Conservation (phyloP, 2,888 invertebrate species). For the Drosophila subsilvestris region DNA sequence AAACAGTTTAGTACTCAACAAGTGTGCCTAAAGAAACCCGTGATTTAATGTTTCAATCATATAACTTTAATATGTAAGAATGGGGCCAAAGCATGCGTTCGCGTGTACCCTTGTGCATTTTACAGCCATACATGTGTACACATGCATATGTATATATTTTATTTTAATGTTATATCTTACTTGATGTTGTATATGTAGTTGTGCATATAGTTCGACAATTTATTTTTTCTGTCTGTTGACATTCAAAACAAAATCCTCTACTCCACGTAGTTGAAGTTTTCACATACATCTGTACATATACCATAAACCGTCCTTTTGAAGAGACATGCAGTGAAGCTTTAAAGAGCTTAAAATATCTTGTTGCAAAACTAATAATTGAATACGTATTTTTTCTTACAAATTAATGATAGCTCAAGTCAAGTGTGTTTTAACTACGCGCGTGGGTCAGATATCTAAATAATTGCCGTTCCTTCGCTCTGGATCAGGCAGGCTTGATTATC, state of each 20-base stretch:
- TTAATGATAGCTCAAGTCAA: constrained; percentile 1
- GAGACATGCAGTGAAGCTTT: not conserved
- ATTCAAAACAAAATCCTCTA: not conserved
- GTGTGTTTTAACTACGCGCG: not conserved
- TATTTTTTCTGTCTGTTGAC: not conserved
- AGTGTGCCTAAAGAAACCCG: not conserved
- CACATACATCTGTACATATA: not conserved
- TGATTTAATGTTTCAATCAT: constrained; percentile 14
- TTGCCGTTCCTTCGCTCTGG: constrained; percentile 47
- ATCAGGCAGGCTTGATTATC: constrained; percentile 43
- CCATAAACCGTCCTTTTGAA: not conserved
- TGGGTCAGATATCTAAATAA: not conserved
- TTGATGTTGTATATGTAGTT: not conserved
- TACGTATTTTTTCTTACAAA: not conserved
- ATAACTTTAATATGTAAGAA: constrained; percentile 5
- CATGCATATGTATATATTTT: constrained; percentile 3
- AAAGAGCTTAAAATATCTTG: not conserved
- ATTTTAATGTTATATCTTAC: not conserved
- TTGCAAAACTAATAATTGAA: not conserved
- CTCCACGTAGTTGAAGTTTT: not conserved
- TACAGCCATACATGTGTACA: constrained; percentile 12
- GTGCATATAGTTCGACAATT: not conserved
- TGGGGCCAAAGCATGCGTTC: constrained; percentile 6
- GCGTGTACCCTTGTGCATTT: constrained; percentile 6
- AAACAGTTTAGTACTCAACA: constrained; percentile 5